These are phyloP conservation scores for Rhizoglyphus robini DNA, from an alignment of 1,140 invertebrate species.

Conservation along the genomic window DNA sequence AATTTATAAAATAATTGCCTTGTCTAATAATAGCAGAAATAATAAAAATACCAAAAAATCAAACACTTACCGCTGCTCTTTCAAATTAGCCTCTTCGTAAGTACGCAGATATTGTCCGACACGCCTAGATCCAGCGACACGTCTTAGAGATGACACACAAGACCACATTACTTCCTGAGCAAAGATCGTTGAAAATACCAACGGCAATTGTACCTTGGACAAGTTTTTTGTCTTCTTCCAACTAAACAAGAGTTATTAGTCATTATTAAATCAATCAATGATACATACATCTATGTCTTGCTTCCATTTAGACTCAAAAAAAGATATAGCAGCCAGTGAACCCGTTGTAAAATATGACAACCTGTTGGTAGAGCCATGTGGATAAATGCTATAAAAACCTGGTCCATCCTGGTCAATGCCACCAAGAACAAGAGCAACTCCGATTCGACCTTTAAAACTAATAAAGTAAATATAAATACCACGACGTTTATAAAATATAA, in stretches of 20 bases:
- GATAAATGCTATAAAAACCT: slow-evolving; percentile 78
- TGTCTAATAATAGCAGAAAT: slow-evolving; percentile 29
- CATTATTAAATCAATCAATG: not conserved
- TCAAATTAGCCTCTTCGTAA: slow-evolving; percentile 53
- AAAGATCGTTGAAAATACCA: slow-evolving; percentile 94
- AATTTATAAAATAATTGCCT: too few relatives aligned
- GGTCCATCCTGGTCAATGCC: slow-evolving; percentile 75
- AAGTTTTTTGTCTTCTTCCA: slow-evolving; percentile 75
- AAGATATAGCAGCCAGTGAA: slow-evolving; percentile 86
- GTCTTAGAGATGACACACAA: slow-evolving; percentile 80
- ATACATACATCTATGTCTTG: slow-evolving; percentile 51
- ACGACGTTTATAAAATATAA: slow-evolving; percentile 33
- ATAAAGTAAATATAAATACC: not conserved
- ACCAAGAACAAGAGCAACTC: slow-evolving; percentile 83
- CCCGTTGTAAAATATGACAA: slow-evolving; percentile 87
- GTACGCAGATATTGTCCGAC: slow-evolving; percentile 57
- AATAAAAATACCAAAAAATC: not conserved
- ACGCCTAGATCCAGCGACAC: too few relatives aligned
- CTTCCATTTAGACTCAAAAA: slow-evolving; percentile 83
- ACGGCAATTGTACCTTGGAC: slow-evolving; percentile 83
- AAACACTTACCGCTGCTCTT: slow-evolving; percentile 17
- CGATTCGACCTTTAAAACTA: slow-evolving; percentile 64
- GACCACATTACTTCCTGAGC: slow-evolving; percentile 90
- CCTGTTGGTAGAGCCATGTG: slow-evolving; percentile 84
- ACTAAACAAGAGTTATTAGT: slow-evolving; percentile 35